phyloP scores from a whole-genome alignment of 2,888 invertebrate species.

The Polydesmus complanatus region DNA sequence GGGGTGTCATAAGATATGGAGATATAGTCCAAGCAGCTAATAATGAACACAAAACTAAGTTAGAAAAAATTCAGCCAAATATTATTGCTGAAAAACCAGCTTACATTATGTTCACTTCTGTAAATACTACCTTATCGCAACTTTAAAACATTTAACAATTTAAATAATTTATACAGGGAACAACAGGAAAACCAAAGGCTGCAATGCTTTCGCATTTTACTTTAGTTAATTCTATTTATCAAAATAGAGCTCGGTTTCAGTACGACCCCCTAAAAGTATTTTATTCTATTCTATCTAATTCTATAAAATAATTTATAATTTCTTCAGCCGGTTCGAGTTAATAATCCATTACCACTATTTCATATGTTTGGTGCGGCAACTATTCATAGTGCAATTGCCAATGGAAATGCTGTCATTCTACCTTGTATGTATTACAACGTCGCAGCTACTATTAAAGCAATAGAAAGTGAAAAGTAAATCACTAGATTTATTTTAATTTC shows the following conservation, averaged over 20 bases:
- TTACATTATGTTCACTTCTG: background rate
- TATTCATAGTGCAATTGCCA: background rate
- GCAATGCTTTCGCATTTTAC: background rate
- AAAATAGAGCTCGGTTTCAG: background rate
- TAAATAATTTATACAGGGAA: background rate
- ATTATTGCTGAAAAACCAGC: background rate
- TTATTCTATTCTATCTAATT: background rate
- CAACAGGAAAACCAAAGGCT: background rate
- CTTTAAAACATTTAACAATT: background rate
- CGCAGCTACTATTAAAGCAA: background rate
- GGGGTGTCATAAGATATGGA: no score
- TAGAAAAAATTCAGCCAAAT: background rate
- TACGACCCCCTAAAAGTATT: background rate
- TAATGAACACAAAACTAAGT: background rate
- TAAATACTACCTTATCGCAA: no score
- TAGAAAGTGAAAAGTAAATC: constrained; percentile 10
- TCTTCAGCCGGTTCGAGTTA: background rate
- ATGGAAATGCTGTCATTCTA: background rate
- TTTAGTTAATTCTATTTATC: background rate
- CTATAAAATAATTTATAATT: background rate
- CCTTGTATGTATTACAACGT: constrained; percentile 6
- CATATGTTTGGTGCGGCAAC: background rate
- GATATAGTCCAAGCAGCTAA: no score
- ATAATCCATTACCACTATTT: background rate
- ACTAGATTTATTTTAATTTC: background rate